Evolutionary conservation across 35 echinoderm and acorn worm species (phyloP), one percentile per base, ranked within the genome.

Genomic region (Strongylocentrotus purpuratus): DNA sequence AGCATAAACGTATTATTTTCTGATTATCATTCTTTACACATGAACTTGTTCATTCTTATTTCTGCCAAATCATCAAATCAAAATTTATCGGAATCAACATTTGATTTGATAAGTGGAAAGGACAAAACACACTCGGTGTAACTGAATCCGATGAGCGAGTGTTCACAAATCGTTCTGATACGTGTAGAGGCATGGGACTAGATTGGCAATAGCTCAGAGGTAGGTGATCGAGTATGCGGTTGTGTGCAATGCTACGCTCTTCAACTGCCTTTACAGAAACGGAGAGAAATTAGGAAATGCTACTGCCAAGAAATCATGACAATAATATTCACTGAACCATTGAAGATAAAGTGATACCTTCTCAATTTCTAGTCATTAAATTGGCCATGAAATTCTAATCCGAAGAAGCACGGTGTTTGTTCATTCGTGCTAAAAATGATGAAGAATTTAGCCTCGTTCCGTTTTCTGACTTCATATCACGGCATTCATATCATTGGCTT

Each of bases 121-220:
- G 20, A 78, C 65, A 78, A 28, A 8, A 78, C 25, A n/a, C 20
- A 78, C 65, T 28, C 28, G 5, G 22, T 78, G 65, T 78, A 7
- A 22, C 22, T 78, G 65, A 78, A 28, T 78, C 65, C 28, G 65
- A 55, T 55, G 11, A 55, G 50, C 50, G 50, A 55, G 7, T 1
- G 35, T 41, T 41, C 35, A 41, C 35, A 41, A 41, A 41, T 41
- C 35, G 35, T 41, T 41, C 35, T 41, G 35, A 55, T n/a, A 78
- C 65, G 65, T 78, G 65, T 7, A 78, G 7, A n/a, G 7, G 65
- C 65, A 25, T 28, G 7, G 22, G 25, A 8, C 65, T 22, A 78
- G 7, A 78, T 7, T 78, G 65, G 87, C 87, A 89, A 89, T 89
- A 89, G 87, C 87, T 89, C 87, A 89, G 87, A 33, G 33, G 87